Base-by-base conservation (phyloP, 2,888 invertebrate genomes). In the Thyatira batis region DNA sequence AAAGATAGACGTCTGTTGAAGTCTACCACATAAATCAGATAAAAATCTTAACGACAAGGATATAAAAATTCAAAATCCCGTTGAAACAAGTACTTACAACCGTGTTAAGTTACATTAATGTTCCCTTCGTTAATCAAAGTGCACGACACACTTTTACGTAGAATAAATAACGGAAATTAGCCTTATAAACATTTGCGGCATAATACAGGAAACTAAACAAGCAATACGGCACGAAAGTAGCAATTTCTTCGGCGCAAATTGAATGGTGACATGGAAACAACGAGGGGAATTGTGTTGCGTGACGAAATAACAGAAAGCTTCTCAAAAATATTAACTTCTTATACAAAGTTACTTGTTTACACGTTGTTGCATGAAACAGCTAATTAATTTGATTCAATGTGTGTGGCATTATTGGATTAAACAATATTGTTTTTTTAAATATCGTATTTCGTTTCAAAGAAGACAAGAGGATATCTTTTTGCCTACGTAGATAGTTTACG, bases 171-270 rank as follows among this genome's bases (percentile, higher is more conserved):
- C 27, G 48, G 48, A 48, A 48, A 48, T 48, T 17, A 48, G 48
- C 8, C 8, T 48, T 48, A 27, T 20, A 28, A 46, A 48, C 48
- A 48, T 27, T 27, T 27, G 27, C 48, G 27, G 9, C 48, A 28
- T 17, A 48, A 25, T 28, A 54, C 61, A 60, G 60, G 61, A 63
- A 66, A 58, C 39, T 17, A 55, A 55, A 52, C 54, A 50, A 52
- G 58, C 55, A 53, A 56, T 58, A 53, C 45, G 39, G 55, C 63
- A 63, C 59, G 63, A 57, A 44, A 67, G 53, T 58, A 52, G 61
- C 63, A 65, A 71, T 72, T 71, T 73, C 62, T 67, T 59, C 55
- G 57, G 60, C 62, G 53, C 66, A 69, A 74, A 73, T 76, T 72
- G 68, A 76, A 72, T 58, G 58, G 61, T 61, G 61, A 59, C 69